Percentiles rank a stretch among this genome's conserved stretches.
These are phyloP conservation scores for Cordilura impudica DNA, from an alignment of 2,888 invertebrate genomes.

Conservation along the genomic window DNA sequence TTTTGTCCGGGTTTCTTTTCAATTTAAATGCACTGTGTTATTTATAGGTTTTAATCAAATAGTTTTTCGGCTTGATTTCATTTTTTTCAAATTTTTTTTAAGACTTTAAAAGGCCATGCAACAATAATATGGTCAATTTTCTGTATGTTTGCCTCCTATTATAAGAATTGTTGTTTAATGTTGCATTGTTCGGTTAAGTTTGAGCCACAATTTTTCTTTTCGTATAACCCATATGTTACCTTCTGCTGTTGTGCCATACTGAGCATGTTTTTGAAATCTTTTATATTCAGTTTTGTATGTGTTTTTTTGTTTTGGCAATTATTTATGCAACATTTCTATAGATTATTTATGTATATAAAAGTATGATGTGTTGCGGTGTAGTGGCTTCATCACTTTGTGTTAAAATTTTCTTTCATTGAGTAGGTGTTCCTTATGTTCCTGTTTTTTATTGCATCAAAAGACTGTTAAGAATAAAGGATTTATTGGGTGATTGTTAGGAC, in stretches of 20 bases:
- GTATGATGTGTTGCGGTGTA: neutral
- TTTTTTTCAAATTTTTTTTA: constrained; percentile 1
- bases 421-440: constrained; percentile 27
- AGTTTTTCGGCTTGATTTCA: constrained; percentile 31
- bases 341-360: neutral
- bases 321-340: constrained; percentile 36
- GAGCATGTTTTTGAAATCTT: constrained; percentile 32
- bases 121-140: constrained; percentile 53
- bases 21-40: constrained; percentile 27
- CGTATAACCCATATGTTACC: constrained; percentile 30
- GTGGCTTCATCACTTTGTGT: neutral
- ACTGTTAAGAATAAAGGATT: neutral
- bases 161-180: neutral
- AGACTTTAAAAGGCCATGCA: neutral
- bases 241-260: neutral
- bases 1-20: constrained; percentile 18
- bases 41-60: constrained; percentile 58
- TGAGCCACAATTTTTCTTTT: no score
- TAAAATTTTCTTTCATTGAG: constrained; percentile 10
- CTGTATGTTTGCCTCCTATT: constrained; percentile 9
- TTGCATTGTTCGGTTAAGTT: constrained; percentile 17
- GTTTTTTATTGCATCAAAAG: constrained; percentile 21
- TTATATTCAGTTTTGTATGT: constrained; percentile 6
- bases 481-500: neutral
- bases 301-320: constrained; percentile 22